phyloP scores from a whole-genome alignment of 2,797 vertebrate genomes.

The Pseudochromis fuscus region DNA sequence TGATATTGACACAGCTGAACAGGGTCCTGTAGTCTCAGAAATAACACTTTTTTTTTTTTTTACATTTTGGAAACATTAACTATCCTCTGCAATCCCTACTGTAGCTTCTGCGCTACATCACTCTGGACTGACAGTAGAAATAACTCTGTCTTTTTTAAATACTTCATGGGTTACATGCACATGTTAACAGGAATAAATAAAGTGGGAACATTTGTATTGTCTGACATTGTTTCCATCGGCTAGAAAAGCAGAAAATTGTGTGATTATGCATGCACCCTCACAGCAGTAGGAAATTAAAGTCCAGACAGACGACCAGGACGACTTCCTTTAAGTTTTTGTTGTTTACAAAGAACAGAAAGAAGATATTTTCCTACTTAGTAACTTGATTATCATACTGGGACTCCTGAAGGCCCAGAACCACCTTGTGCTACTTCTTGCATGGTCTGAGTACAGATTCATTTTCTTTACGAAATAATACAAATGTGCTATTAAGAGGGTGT shows the following conservation, averaged over 20 bases:
- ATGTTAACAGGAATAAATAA: background rate
- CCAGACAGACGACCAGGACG: background rate
- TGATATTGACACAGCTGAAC: constrained; percentile 5
- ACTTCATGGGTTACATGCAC: background rate
- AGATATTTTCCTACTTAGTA: no score
- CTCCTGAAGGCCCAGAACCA: background rate
- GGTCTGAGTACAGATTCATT: background rate
- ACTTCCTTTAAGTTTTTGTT: no score
- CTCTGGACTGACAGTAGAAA: background rate
- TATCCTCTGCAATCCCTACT: background rate
- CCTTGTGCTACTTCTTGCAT: background rate
- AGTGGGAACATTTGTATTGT: no score
- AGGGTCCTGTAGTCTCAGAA: background rate
- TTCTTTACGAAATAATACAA: background rate
- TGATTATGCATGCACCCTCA: no score
- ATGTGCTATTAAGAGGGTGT: background rate
- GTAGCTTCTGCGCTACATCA: background rate
- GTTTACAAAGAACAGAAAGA: no score
- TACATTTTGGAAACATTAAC: background rate
- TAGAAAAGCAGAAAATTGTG: no score
- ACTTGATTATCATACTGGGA: no score
- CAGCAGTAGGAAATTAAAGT: background rate
- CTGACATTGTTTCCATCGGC: no score
- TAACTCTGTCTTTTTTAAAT: background rate
- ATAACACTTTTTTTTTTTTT: background rate